Base-by-base conservation (phyloP, 2,888 invertebrate genomes). In the Epinotia ramella region DNA sequence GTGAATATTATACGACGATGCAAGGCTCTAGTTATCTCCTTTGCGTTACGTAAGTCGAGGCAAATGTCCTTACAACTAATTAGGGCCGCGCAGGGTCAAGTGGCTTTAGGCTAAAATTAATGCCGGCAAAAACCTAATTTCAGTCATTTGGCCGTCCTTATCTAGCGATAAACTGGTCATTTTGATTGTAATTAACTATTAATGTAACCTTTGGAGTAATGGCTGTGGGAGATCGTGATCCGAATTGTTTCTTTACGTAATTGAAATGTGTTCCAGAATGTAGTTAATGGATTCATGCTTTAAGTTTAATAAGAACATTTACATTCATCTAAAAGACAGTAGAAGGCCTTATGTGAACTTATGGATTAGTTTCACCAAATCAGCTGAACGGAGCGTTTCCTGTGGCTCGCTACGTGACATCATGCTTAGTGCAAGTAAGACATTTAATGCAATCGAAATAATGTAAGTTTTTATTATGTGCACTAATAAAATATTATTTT, bases 31-130 rank as follows among this genome's bases (percentile, higher is more conserved):
- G 66, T 69, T 63, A 73, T 63, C 57, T 57, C 56, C 18, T 69
- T 46, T 69, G 16, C 69, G 46, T 69, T 53, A 59, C 24, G 24
- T 53, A 64, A 57, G 40, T 63, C 49, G 33, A 33, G 56, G 68
- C 20, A 62, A 62, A 24, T 9, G 56, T 46, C 62, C 72, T 53
- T 12, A 63, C 56, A 73, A 73, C 66, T 73, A 73, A 67, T 73
- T 73, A 73, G 44, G 60, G 11, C 24, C 18, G 13, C 28, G 62
- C 49, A 33, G 40, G 56, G 62, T 62, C 40, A 71, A 73, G 56
- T 68, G 62, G 20, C 18, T 63, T 73, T 73, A 67, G 12, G 20
- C 49, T 53, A 28, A 62, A 49, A 9, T 18, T 57, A 46, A 28
- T 46, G 46, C 40, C 28, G 16, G 44, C 53, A 73, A 68, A 46